Conservation (phyloP, 1,140 invertebrate genomes). For the Lutraria rhynchaena region DNA sequence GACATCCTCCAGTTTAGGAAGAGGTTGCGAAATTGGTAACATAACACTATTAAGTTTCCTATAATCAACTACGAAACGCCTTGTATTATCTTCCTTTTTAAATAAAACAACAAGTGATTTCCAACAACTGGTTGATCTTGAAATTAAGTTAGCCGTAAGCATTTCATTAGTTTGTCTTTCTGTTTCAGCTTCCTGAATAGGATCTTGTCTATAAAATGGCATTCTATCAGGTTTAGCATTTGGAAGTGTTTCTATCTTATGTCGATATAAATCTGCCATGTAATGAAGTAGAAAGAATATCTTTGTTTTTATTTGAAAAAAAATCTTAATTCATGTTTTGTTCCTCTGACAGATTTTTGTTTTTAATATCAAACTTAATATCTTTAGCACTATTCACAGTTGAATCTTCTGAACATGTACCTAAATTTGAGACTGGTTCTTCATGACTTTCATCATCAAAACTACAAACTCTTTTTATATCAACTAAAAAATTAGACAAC, state of each 20-base stretch:
- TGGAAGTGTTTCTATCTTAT: constrained; percentile 50
- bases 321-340: constrained; percentile 29
- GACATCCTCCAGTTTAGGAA: constrained; percentile 58
- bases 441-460: background rate
- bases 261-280: constrained; percentile 45
- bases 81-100: constrained; percentile 56
- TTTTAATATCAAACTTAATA: constrained; percentile 33
- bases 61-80: constrained; percentile 64
- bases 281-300: constrained; percentile 50
- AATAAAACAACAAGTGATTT: constrained; percentile 59
- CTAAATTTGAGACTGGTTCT: background rate
- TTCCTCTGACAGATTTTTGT: constrained; percentile 44
- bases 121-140: constrained; percentile 32
- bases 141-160: constrained; percentile 19
- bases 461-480: background rate
- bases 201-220: constrained; percentile 15
- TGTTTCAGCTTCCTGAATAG: constrained; percentile 32
- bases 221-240: constrained; percentile 35
- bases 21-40: constrained; percentile 19
- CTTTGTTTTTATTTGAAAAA: constrained; percentile 54
- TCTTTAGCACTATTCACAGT: background rate
- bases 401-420: background rate
- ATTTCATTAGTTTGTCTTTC: constrained; percentile 56
- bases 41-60: constrained; percentile 59
- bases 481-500: background rate